Conservation (phyloP, 2,797 vertebrate species). For the Gambelia wislizenii region DNA sequence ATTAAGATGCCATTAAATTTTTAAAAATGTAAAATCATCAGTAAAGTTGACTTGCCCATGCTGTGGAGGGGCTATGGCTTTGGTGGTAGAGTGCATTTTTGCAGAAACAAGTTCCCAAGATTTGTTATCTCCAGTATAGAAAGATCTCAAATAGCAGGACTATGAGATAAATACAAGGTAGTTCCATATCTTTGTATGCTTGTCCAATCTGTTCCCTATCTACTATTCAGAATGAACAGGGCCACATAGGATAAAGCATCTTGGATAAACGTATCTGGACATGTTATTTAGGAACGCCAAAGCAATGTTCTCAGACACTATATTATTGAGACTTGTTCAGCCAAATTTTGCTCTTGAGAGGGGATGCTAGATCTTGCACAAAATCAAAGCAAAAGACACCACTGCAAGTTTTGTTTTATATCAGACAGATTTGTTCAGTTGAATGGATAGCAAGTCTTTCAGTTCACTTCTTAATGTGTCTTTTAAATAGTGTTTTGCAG, state of each 20-base stretch:
- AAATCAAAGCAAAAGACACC: background rate
- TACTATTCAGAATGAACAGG: background rate
- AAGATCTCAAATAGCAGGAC: background rate
- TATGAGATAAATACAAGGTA: background rate
- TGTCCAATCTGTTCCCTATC: background rate
- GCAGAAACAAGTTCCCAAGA: background rate
- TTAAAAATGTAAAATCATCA: no score
- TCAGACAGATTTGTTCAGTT: slow-evolving; percentile 38
- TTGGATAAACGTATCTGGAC: background rate
- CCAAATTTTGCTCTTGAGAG: background rate
- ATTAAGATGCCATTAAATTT: no score
- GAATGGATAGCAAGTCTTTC: slow-evolving; percentile 14
- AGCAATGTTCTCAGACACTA: background rate
- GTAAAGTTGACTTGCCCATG: no score
- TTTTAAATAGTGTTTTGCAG: background rate
- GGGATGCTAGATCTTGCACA: background rate
- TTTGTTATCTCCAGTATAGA: background rate
- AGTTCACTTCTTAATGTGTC: background rate
- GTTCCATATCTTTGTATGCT: background rate
- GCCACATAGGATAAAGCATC: background rate
- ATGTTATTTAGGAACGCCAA: background rate
- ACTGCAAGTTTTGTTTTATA: slow-evolving; percentile 31
- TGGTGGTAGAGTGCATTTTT: background rate
- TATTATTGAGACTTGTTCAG: background rate
- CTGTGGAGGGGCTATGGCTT: background rate